Conservation (phyloP, 1,140 invertebrate genomes). For the Drosophila pandora region DNA sequence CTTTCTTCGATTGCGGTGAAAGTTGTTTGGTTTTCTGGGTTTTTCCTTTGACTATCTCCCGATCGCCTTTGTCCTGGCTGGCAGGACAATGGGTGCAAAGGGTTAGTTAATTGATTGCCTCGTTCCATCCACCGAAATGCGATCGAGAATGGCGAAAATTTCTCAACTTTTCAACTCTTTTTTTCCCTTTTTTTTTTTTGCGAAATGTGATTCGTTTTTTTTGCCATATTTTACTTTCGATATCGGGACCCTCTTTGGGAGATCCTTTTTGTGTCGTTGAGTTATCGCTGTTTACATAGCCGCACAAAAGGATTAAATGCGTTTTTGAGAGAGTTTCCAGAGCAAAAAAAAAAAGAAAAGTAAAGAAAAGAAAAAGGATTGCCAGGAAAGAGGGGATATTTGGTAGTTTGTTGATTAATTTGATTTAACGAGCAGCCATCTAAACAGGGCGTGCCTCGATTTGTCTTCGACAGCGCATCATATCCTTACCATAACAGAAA, state of each 20-base stretch:
- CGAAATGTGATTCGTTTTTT: conserved; percentile 35
- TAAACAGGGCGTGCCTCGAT: conserved; percentile 35
- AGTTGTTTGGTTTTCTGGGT: conserved; percentile 57
- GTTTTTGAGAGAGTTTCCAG: conserved; percentile 56
- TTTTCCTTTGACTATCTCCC: conserved; percentile 31
- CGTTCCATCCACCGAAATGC: conserved; percentile 17
- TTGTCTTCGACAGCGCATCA: conserved; percentile 18
- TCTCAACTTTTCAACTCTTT: conserved; percentile 78
- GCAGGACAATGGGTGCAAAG: conserved; percentile 17
- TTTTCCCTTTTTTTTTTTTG: conserved; percentile 27
- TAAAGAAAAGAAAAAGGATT: neutral
- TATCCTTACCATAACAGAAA: conserved; percentile 11
- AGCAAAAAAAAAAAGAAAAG: neutral
- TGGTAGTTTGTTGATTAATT: conserved; percentile 64
- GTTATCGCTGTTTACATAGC: conserved; percentile 76
- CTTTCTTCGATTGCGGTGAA: conserved; percentile 59
- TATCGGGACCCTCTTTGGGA: conserved; percentile 12
- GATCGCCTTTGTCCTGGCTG: conserved; percentile 10
- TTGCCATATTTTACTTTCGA: conserved; percentile 19
- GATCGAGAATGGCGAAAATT: conserved; percentile 32
- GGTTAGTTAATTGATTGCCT: conserved; percentile 71
- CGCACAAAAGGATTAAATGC: conserved; percentile 78
- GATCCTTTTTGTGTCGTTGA: conserved; percentile 31
- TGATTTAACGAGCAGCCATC: conserved; percentile 65
- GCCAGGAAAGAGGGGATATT: neutral